Evolutionary conservation across 2,797 vertebrate species (phyloP), one percentile per base, ranked within the genome.

Genomic region (Tenualosa ilisha): DNA sequence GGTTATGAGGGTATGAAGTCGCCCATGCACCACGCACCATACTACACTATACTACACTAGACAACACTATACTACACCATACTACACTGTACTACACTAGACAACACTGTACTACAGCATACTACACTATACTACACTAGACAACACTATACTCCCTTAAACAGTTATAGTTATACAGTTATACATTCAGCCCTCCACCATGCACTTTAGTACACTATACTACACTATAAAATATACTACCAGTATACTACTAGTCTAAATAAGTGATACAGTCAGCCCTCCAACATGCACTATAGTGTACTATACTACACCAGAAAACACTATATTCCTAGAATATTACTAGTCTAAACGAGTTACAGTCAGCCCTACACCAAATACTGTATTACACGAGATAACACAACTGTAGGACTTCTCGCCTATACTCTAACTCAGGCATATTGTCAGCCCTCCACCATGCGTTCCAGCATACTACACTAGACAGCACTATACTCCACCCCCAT

Each of bases 1-100:
- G 94, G 93, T 96, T 95, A 96, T 95, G 93, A 90, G 95, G 91
- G 94, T 94, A 94, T 96, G 94, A 96, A 96, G 96, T 96, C 84
- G 89, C 92, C 63, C 26, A 15, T n/a, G 15, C 31, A 17, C 68
- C 6, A 43, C 31, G 3, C 68, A 7, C 31, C 37, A 40, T 1
- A 65, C n/a, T 65, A 65, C 24, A 65, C 61, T 26, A 65, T 9
- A 26, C 61, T 65, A 26, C 9, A 26, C n/a, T 11, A 65, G 1
- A 65, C 61, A 15, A 40, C 12, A 72, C 65, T 72, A 17, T n/a
- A n/a, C n/a, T n/a, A 37, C 3, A 40, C 61, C 26, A 15, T 72
- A 72, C 31, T 40, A 40, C 3, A 72, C 13, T 3, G n/a, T n/a
- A n/a, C n/a, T n/a, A n/a, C n/a, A 40, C 31, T 24, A 68, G 3